phyloP scores from a whole-genome alignment of 2,113 vertebrate species.

The Myotis brandtii region DNA sequence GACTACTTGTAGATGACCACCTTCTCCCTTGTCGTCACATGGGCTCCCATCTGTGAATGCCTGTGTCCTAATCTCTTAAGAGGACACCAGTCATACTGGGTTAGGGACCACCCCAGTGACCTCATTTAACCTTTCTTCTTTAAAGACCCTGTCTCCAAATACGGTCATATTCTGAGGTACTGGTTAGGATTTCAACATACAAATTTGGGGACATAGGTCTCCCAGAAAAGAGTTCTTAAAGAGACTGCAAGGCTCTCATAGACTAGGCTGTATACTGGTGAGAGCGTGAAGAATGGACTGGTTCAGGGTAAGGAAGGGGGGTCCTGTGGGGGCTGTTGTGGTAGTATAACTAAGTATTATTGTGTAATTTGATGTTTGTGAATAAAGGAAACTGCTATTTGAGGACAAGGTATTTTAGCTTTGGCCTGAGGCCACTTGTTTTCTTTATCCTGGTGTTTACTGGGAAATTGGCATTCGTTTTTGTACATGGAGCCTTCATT shows the following conservation, averaged over 20 bases:
- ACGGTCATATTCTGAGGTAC: background rate
- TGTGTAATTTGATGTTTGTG: slow-evolving; percentile 43
- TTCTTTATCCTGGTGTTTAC: background rate
- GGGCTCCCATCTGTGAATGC: background rate
- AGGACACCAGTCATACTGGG: background rate
- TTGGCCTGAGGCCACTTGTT: background rate
- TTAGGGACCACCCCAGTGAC: background rate
- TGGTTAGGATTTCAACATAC: background rate
- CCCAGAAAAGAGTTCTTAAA: background rate
- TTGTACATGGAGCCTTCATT: background rate
- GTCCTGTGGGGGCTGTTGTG: background rate
- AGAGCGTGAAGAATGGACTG: background rate
- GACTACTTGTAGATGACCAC: background rate
- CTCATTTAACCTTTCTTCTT: background rate
- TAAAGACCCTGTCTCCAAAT: background rate
- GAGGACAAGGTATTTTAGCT: slow-evolving; percentile 55
- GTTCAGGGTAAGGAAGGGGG: background rate
- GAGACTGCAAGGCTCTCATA: background rate
- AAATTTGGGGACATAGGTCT: background rate
- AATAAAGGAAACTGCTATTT: slow-evolving; percentile 39
- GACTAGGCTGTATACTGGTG: background rate
- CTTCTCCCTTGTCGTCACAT: background rate
- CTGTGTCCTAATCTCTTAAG: background rate
- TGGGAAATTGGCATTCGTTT: background rate
- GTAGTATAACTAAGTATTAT: background rate